Evolutionary conservation across 2,888 invertebrate species (phyloP).

Genomic region (Caenorhabditis panamensis): DNA sequence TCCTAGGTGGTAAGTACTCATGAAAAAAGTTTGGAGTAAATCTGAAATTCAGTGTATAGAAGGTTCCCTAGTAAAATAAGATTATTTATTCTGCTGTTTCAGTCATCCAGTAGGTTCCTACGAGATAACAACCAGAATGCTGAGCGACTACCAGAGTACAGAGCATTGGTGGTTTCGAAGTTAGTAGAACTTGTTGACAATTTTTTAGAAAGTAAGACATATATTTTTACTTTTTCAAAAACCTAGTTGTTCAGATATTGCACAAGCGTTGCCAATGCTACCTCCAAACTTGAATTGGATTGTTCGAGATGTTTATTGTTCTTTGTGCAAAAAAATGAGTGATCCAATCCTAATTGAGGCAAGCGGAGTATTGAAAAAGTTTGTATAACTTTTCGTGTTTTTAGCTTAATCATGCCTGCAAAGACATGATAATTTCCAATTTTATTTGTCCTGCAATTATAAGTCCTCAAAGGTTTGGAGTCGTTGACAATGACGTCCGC

Average conservation of each 20-base stretch:
- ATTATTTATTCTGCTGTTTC: too few relatives aligned
- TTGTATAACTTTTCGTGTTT: constrained; percentile 4
- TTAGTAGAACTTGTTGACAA: constrained; percentile 52
- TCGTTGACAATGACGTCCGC: constrained; percentile 90
- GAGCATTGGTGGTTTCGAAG: constrained; percentile 57
- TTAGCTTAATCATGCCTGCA: constrained; percentile 85
- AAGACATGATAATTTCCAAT: constrained; percentile 93
- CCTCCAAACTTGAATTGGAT: constrained; percentile 62
- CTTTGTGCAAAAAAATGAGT: constrained; percentile 40
- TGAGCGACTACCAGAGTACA: constrained; percentile 38
- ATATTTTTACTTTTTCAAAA: neutral
- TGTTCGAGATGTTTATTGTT: constrained; percentile 33
- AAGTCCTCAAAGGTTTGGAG: constrained; percentile 91
- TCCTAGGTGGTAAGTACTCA: too few relatives aligned
- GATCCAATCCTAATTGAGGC: constrained; percentile 35
- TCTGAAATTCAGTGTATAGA: too few relatives aligned
- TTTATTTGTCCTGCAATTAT: constrained; percentile 97
- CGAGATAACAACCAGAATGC: constrained; percentile 34
- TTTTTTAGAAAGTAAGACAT: constrained; percentile 45
- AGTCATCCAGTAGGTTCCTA: constrained; percentile 26
- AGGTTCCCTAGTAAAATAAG: too few relatives aligned
- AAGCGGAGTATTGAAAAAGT: neutral
- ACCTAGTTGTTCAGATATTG: constrained; percentile 28
- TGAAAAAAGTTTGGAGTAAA: too few relatives aligned
- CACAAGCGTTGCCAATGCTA: constrained; percentile 36